Conservation (phyloP, 2,797 vertebrate genomes). For the Clarias laeviceps region DNA sequence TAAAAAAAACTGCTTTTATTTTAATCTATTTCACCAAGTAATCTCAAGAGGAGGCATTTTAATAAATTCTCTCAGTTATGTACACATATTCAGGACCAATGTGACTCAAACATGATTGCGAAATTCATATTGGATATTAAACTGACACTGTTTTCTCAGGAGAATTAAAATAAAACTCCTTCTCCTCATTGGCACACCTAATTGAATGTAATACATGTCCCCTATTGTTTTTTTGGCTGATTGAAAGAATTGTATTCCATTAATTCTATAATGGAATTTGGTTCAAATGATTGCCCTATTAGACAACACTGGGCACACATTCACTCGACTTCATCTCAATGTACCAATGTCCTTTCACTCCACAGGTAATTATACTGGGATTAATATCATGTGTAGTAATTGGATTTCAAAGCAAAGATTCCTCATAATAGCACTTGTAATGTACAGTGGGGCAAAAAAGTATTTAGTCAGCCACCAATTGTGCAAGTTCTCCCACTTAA, state of each 20-base stretch:
- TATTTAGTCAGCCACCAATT: no score
- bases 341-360: slow-evolving; percentile 61
- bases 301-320: slow-evolving; percentile 64
- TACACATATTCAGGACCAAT: background rate
- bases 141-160: slow-evolving; percentile 27
- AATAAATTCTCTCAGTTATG: background rate
- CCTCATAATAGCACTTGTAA: slow-evolving; percentile 67
- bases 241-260: slow-evolving; percentile 64
- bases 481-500: no score
- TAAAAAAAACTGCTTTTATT: background rate
- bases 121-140: slow-evolving; percentile 34
- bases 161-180: slow-evolving; percentile 50
- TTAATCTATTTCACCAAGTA: slow-evolving; percentile 21
- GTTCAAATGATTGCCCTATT: slow-evolving; percentile 76
- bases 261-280: slow-evolving; percentile 72
- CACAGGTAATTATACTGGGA: slow-evolving; percentile 72
- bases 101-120: slow-evolving; percentile 20
- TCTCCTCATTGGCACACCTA: slow-evolving; percentile 62
- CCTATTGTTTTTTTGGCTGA: slow-evolving; percentile 60
- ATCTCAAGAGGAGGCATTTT: background rate
- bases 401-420: slow-evolving; percentile 70
- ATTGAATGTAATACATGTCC: slow-evolving; percentile 65
- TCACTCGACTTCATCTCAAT: slow-evolving; percentile 68
- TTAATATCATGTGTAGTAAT: slow-evolving; percentile 74
- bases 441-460: slow-evolving; percentile 13